Conservation (phyloP, 2,797 vertebrate genomes). For the Sparus aurata region DNA sequence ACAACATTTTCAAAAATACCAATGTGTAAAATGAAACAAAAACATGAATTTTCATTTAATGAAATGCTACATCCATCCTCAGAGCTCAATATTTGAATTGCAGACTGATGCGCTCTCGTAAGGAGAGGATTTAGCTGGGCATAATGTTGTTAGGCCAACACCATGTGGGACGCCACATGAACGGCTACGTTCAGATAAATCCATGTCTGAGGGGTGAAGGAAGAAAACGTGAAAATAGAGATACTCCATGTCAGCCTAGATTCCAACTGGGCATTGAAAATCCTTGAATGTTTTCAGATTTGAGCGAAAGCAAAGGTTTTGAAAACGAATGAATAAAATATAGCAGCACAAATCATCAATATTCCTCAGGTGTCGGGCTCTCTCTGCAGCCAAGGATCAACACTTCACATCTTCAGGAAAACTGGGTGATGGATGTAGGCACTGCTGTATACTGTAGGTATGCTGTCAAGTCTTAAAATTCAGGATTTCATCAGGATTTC, state of each 20-base stretch:
- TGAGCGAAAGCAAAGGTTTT: conserved; percentile 22
- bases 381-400: not conserved
- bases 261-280: not conserved
- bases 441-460: not conserved
- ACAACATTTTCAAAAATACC: too few relatives aligned
- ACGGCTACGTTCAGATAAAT: conserved; percentile 14
- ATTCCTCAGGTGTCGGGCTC: conserved; percentile 19
- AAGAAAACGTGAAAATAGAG: not conserved
- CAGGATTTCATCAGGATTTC: conserved; percentile 28
- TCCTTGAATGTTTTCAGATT: conserved; percentile 27
- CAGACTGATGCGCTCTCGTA: not conserved
- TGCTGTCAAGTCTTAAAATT: not conserved
- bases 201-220: not conserved
- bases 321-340: conserved; percentile 7
- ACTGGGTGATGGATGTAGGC: not conserved
- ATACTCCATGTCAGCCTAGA: not conserved
- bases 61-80: too few relatives aligned
- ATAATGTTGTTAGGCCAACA: not conserved
- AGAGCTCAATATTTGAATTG: not conserved
- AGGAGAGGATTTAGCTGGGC: not conserved
- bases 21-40: too few relatives aligned
- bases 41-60: too few relatives aligned
- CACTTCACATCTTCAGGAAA: conserved; percentile 3
- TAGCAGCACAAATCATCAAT: conserved; percentile 9
- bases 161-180: not conserved